Base-by-base conservation (phyloP, 2,113 vertebrate genomes). In the Spea multiplicata region DNA sequence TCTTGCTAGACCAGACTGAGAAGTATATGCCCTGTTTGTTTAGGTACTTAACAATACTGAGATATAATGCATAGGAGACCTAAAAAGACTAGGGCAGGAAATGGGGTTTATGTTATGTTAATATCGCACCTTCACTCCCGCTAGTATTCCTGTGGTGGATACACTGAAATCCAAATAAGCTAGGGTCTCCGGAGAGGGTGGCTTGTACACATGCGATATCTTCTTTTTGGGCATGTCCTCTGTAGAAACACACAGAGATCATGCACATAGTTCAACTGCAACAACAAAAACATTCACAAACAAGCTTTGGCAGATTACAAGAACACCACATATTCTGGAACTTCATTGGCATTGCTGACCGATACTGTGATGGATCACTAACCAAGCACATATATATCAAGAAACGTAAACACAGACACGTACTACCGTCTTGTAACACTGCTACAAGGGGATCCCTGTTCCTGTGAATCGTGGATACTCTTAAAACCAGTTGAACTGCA, bases 161-260 rank as follows among this genome's bases (percentile, higher is more conserved):
- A 99, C 97, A 3, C 97, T 99, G 90, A 98, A 99, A 91, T 99
- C 97, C 91, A 99, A 87, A 85, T 97, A 98, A 0, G 96, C 97
- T 3, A 99, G 86, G 90, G 90, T 93, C 57, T 99, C 97, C 1
- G 96, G 94, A 70, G 95, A 95, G 0, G 95, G 82, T 3, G 97
- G 96, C 84, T 96, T 94, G 88, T 96, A 97, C 84, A 95, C 87
- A 83, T 88, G 93, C 3, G 90, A 80, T 48, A 90, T 87, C 86
- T 95, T 97, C 92, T 94, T 98, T 84, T 96, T 95, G 3, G 97
- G 96, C 74, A 97, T 92, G 85, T 99, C 97, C 87, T 99, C 97
- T 99, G 71, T 53, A 52, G 71, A 57, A 74, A 83, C 0, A 62
- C 8, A 45, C 8, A 59, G 1, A 30, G 30, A 30, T 30, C 30